Base-by-base conservation (phyloP, 2,888 invertebrate genomes). In the Fabriciana adippe region DNA sequence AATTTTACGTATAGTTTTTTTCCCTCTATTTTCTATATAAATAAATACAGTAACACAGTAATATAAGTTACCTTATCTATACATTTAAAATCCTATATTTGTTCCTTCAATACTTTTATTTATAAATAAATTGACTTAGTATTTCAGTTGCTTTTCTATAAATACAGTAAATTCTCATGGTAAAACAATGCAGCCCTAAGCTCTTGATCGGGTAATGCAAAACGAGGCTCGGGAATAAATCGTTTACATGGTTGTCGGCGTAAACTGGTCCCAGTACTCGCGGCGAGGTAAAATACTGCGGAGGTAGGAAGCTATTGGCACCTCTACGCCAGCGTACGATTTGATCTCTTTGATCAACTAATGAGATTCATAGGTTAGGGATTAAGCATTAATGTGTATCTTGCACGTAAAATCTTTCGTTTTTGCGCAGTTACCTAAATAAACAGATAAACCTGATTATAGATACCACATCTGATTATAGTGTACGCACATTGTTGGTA, bases 171-270 rank as follows among this genome's bases (percentile, higher is more conserved):
- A 47, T 21, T 55, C 1, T 26, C 50, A 31, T 63, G 71, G 71
- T 67, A 67, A 67, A 71, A 74, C 79, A 57, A 79, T 83, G 74
- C 88, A 89, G 78, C 89, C 91, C 90, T 90, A 41, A 84, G 83
- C 85, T 88, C 84, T 86, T 83, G 88, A 89, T 89, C 90, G 84
- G 84, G 87, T 89, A 90, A 92, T 90, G 91, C 91, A 91, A 91
- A 91, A 90, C 90, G 85, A 89, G 89, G 81, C 84, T 86, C 82
- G 83, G 87, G 89, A 88, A 92, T 92, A 91, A 92, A 92, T 92
- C 89, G 92, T 92, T 92, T 92, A 92, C 92, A 92, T 91, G 91
- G 85, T 90, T 91, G 92, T 92, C 91, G 89, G 91, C 89, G 89
- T 90, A 92, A 92, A 92, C 92, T 91, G 92, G 92, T 92, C 91